A percentile compares a stretch with the other conserved stretches of the same genome.
Conservation (phyloP, 2,888 invertebrate species). For the Fabriciana adippe region DNA sequence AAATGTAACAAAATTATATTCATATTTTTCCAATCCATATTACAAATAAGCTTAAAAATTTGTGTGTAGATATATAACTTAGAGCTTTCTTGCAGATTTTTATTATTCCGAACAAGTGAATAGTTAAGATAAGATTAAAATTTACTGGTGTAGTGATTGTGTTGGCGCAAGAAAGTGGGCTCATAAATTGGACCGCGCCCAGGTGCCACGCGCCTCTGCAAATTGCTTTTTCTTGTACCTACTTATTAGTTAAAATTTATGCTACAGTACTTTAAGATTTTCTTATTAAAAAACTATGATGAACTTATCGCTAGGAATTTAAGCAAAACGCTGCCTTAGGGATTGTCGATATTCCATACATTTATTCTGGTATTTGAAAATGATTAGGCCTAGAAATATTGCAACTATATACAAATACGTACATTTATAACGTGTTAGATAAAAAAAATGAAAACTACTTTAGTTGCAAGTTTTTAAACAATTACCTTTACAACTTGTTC, state of each 20-base stretch:
- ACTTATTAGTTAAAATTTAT: conserved; percentile 19
- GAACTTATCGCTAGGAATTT: neutral
- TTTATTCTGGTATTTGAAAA: no score
- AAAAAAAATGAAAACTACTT: no score
- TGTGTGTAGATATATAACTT: neutral
- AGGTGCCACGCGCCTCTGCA: conserved; percentile 51
- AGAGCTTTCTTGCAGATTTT: neutral
- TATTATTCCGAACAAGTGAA: conserved; percentile 3
- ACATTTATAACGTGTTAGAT: no score
- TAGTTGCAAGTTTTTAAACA: no score
- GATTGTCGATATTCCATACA: no score
- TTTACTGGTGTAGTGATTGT: conserved; percentile 17
- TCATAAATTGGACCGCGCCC: conserved; percentile 58
- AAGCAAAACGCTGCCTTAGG: no score
- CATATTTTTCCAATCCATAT: no score
- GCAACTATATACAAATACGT: no score
- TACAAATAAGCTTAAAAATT: neutral
- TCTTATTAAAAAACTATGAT: conserved; percentile 1
- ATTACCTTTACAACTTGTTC: no score
- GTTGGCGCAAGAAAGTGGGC: conserved; percentile 47
- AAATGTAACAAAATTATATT: no score
- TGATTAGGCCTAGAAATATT: no score
- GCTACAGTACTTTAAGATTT: neutral
- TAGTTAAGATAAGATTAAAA: conserved; percentile 14
- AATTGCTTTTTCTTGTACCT: conserved; percentile 45